Evolutionary conservation across 2,888 invertebrate genomes (phyloP), one percentile per base, ranked within the genome.

Genomic region (Trissoscelio sp.): DNA sequence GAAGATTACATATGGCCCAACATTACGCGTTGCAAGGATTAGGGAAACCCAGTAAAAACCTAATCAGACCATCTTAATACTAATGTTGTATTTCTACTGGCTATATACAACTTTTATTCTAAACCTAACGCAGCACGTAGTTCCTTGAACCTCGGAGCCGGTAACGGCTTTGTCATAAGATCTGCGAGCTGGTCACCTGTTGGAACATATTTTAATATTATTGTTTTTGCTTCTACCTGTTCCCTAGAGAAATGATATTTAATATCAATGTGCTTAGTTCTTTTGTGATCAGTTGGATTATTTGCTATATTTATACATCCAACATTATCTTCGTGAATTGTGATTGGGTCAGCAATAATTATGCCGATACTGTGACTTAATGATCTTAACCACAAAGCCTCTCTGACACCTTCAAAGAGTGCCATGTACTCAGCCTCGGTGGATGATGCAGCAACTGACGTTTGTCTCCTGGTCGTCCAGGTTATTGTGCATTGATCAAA

Each of bases 61-160:
- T 42, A 60, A 60, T 60, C 60, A 60, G 60, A 60, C 60, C 60
- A 58, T 58, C 22, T n/a, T n/a, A n/a, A n/a, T n/a, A n/a, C 4
- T 3, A 55, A 28, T 5, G 28, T 11, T 24, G 12, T 31, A 5
- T 28, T 6, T 28, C n/a, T n/a, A n/a, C n/a, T n/a, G n/a, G n/a
- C n/a, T 28, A 28, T 6, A 28, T 11, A 55, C 31, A 22, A 55
- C 12, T 55, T 12, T 55, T 39, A 12, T 39, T 39, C 11, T 28
- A 28, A 28, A 28, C 28, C 28, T 28, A 28, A 28, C 6, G 28
- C 6, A 5, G 6, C 4, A 5, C 28, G 28, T 5, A 39, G 14
- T 39, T 39, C 39, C 39, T 11, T 3, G 14, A 39, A 39, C 39
- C 14, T 39, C n/a, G 14, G n/a, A 3, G 39, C 39, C 14, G 14